phyloP scores from a whole-genome alignment of 2,888 invertebrate species.

The Epinotia brunnichana region DNA sequence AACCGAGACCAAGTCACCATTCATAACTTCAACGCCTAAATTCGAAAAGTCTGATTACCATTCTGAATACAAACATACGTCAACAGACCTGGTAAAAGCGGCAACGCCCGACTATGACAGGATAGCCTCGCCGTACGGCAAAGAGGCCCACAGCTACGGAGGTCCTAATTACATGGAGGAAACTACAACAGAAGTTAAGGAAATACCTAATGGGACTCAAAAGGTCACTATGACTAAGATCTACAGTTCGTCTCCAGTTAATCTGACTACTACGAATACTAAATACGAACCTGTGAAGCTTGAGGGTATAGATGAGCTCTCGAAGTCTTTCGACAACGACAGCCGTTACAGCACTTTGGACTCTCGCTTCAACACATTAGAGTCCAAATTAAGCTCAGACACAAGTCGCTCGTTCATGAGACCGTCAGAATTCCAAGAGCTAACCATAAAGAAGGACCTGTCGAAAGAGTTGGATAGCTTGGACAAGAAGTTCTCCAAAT shows the following conservation, averaged over 20 bases:
- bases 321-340: constrained; percentile 80
- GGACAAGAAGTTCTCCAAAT: constrained; percentile 87
- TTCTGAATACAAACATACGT: constrained; percentile 53
- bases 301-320: constrained; percentile 81
- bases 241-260: constrained; percentile 83
- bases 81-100: constrained; percentile 71
- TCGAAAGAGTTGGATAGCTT: constrained; percentile 82
- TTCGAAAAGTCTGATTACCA: constrained; percentile 60
- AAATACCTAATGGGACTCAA: constrained; percentile 82
- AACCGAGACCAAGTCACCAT: constrained; percentile 72
- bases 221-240: constrained; percentile 84
- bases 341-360: constrained; percentile 77
- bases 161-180: constrained; percentile 79
- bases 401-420: constrained; percentile 80
- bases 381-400: constrained; percentile 77
- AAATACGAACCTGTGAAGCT: constrained; percentile 78
- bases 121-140: constrained; percentile 75
- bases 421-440: constrained; percentile 76
- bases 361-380: constrained; percentile 75
- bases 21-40: constrained; percentile 70
- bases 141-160: constrained; percentile 70
- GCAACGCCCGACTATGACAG: constrained; percentile 74
- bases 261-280: constrained; percentile 77
- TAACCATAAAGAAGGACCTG: constrained; percentile 70
- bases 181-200: constrained; percentile 81